Evolutionary conservation across 1,140 invertebrate species (phyloP).

Genomic region (Dolichoris vasculosae): DNA sequence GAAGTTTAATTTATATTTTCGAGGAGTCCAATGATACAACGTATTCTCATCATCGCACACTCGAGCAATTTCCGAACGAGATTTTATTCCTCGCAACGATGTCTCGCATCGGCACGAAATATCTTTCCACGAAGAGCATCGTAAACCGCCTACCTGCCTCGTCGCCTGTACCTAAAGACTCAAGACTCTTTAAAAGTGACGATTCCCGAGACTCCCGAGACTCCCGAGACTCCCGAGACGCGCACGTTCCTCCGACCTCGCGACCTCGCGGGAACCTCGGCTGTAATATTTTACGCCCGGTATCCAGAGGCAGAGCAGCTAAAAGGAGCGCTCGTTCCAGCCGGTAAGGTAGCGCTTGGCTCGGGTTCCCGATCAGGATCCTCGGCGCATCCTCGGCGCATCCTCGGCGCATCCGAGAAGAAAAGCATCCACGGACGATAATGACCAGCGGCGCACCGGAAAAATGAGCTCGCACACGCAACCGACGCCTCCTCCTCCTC

Average conservation of each 20-base stretch:
- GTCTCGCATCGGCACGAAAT: background rate
- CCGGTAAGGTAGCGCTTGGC: slow-evolving; percentile 20
- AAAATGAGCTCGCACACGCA: slow-evolving; percentile 20
- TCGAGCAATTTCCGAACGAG: background rate
- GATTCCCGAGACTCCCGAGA: background rate
- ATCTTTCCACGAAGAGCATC: no score
- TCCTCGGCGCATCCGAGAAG: background rate
- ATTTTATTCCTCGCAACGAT: no score
- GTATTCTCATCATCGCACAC: background rate
- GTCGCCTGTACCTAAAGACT: no score
- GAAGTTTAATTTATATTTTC: no score
- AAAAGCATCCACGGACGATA: slow-evolving; percentile 14
- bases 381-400: background rate
- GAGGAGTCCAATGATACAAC: no score
- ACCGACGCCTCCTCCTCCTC: background rate
- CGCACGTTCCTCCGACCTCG: background rate
- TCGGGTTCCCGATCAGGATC: slow-evolving; percentile 20
- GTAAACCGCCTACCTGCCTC: background rate
- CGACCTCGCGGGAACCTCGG: background rate
- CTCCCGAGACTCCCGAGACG: background rate
- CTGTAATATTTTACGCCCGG: background rate
- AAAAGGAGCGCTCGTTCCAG: background rate
- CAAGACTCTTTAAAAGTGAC: background rate
- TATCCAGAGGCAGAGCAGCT: background rate
- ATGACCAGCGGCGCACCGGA: slow-evolving; percentile 4